Evolutionary conservation across 2,888 invertebrate genomes (phyloP).

Genomic region (Hydriomena furcata): DNA sequence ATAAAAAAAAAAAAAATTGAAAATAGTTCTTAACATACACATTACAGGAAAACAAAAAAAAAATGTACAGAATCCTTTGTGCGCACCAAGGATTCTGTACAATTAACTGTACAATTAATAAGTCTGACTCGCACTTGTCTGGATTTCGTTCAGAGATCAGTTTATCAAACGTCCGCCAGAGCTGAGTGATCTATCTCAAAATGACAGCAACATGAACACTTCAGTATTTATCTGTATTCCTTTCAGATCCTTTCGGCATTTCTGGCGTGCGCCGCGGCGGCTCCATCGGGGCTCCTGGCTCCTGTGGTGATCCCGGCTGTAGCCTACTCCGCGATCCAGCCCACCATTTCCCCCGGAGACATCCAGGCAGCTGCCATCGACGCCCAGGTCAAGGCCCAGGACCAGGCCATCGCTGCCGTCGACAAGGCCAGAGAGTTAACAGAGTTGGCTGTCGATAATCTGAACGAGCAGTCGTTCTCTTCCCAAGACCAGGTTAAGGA

Average conservation of each 20-base stretch:
- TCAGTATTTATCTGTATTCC: too few relatives aligned
- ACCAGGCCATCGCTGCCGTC: slow-evolving; percentile 51
- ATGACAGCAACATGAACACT: too few relatives aligned
- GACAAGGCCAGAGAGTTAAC: slow-evolving; percentile 55
- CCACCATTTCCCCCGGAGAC: slow-evolving; percentile 65
- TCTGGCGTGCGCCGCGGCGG: slow-evolving; percentile 63
- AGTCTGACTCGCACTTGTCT: too few relatives aligned
- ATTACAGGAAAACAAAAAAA: too few relatives aligned
- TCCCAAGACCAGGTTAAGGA: slow-evolving; percentile 56
- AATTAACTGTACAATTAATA: too few relatives aligned
- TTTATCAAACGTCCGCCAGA: too few relatives aligned
- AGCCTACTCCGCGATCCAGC: slow-evolving; percentile 44
- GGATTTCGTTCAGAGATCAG: too few relatives aligned
- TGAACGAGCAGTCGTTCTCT: slow-evolving; percentile 51
- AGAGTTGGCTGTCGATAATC: slow-evolving; percentile 53
- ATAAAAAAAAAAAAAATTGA: too few relatives aligned
- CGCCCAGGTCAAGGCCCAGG: slow-evolving; percentile 58
- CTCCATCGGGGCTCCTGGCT: slow-evolving; percentile 53
- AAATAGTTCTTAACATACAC: too few relatives aligned
- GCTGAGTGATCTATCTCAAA: too few relatives aligned
- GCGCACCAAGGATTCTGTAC: too few relatives aligned
- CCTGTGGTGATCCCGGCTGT: slow-evolving; percentile 36
- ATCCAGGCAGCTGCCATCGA: slow-evolving; percentile 70
- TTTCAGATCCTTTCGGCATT: slow-evolving; percentile 62
- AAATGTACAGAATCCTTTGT: too few relatives aligned